phyloP scores from a whole-genome alignment of 2,888 invertebrate species.

The Tenthredo notha region DNA sequence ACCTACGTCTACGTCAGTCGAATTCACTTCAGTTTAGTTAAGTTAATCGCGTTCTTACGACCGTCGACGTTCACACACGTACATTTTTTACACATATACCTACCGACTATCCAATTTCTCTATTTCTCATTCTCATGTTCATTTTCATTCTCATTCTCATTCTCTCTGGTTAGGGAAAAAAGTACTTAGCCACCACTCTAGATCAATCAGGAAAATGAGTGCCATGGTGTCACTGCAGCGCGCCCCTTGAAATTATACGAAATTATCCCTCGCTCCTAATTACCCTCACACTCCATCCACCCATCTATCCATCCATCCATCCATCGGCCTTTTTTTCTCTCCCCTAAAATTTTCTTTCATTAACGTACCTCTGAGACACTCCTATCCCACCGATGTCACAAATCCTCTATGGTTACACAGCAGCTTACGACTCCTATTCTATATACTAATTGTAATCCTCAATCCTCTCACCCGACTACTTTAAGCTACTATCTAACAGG shows the following conservation, averaged over 20 bases:
- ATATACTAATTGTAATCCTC: not conserved
- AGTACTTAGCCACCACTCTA: conserved; percentile 39
- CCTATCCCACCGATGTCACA: conserved; percentile 33
- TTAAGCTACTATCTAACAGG: not conserved
- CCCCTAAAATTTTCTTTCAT: conserved; percentile 14
- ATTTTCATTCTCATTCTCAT: not conserved
- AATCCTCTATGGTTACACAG: not conserved
- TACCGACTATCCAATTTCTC: not conserved
- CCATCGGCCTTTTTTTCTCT: not conserved
- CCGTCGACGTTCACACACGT: conserved; percentile 9
- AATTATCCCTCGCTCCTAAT: conserved; percentile 47
- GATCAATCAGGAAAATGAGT: conserved; percentile 48
- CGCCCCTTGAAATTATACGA: conserved; percentile 38
- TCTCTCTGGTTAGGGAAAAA: conserved; percentile 10
- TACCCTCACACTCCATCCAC: conserved; percentile 3
- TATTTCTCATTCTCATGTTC: not conserved
- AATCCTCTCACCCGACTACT: not conserved
- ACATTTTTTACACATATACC: not conserved
- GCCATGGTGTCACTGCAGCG: conserved; percentile 1
- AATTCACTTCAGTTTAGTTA: not conserved
- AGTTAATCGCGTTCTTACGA: conserved; percentile 35
- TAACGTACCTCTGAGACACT: not conserved
- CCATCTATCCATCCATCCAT: not conserved
- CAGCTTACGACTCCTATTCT: not conserved
- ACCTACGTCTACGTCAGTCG: not conserved